phyloP scores from a whole-genome alignment of 2,888 invertebrate genomes.

The Cryptus armator region DNA sequence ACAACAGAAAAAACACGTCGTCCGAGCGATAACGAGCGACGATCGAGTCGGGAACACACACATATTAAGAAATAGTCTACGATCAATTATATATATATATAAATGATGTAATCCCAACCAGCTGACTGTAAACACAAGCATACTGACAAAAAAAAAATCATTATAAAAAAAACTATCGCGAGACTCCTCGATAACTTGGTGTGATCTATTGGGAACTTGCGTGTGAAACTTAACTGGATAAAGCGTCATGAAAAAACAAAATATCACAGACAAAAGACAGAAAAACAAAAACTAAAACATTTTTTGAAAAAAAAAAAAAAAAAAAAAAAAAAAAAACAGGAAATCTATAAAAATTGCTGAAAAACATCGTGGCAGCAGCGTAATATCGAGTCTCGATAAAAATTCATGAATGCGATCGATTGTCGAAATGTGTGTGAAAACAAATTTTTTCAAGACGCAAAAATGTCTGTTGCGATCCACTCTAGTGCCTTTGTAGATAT shows the following conservation, averaged over 20 bases:
- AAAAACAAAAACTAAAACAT: slow-evolving; percentile 33
- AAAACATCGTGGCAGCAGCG: not conserved
- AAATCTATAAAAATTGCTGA: not conserved
- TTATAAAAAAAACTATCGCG: not conserved
- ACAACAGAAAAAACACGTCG: slow-evolving; percentile 17
- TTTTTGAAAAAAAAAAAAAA: slow-evolving; percentile 24
- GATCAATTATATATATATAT: slow-evolving; percentile 52
- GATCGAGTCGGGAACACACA: slow-evolving; percentile 54
- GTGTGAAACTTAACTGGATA: no score
- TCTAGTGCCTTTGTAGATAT: slow-evolving; percentile 83
- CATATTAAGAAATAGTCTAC: slow-evolving; percentile 42
- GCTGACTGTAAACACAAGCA: slow-evolving; percentile 12
- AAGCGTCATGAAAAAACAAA: slow-evolving; percentile 3
- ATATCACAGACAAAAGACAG: slow-evolving; percentile 8
- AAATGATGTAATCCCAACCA: slow-evolving; percentile 28
- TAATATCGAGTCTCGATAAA: slow-evolving; percentile 22
- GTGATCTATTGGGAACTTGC: no score
- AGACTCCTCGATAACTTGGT: no score
- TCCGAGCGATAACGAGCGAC: slow-evolving; percentile 33
- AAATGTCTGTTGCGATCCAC: slow-evolving; percentile 76
- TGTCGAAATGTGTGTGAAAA: not conserved
- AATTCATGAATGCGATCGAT: not conserved
- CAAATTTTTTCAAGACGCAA: slow-evolving; percentile 56
- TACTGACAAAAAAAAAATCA: not conserved
- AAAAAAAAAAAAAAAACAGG: slow-evolving; percentile 16